Evolutionary conservation across 2,113 vertebrate genomes (phyloP), one percentile per base, ranked within the genome.

Genomic region (Rhea americana): DNA sequence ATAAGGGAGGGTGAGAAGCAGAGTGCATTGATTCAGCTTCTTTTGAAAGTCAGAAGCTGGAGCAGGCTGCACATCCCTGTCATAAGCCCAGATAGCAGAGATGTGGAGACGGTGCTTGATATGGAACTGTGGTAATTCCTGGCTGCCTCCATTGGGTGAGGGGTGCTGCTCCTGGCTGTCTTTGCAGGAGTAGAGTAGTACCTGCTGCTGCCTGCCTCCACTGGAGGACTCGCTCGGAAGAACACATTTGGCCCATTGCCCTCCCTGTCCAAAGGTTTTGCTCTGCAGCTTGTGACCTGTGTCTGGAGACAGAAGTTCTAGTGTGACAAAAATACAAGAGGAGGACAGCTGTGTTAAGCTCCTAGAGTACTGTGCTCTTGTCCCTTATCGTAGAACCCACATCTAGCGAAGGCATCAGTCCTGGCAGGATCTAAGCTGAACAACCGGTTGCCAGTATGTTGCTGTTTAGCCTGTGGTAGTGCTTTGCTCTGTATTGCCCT

Each of bases 1-100:
- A n/a, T 2, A 48, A n/a, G 20, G 20, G 30, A 8, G 3, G 0
- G 0, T 15, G 8, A 48, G 41, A 48, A 61, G 58, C 21, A 11
- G 2, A 3, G 28, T 35, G 20, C 7, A 35, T 17, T 22, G 10
- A n/a, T 62, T 87, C 51, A 66, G 8, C 58, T 47, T 63, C 16
- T 56, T 62, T 9, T 28, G 47, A 35, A 61, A 20, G 24, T 65
- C 48, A 65, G 61, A 73, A 89, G 35, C 35, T 47, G 1, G 1
- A 47, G 12, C 21, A 47, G 35, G 7, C 32, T 78, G 58, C 8
- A 5, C 14, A 32, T 22, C 43, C 24, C 53, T 68, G 13, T n/a
- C 12, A 2, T 25, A 32, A 77, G 6, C 8, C 10, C 32, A 20
- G 59, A 61, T 74, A 28, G 37, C 25, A 32, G 17, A 67, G 20